These are phyloP conservation scores for Dione vanillae DNA, from an alignment of 2,888 invertebrate species.

Conservation along the genomic window DNA sequence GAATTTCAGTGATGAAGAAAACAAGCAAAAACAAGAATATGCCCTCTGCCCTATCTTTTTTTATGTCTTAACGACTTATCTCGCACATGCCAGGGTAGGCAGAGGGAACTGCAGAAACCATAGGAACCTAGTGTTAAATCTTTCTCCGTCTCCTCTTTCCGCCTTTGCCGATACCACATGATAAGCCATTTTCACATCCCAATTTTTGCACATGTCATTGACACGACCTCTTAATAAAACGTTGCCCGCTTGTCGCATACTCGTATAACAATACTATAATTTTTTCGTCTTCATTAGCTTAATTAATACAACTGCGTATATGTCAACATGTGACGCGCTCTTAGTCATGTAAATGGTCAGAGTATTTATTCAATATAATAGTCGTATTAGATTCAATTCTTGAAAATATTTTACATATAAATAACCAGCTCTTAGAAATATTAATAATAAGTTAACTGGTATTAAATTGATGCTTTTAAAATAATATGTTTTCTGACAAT, in stretches of 20 bases:
- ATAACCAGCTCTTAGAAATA: no score
- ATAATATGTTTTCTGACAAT: no score
- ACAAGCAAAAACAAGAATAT: no score
- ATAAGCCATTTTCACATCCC: background rate
- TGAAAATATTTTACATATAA: background rate
- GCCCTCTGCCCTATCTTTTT: no score
- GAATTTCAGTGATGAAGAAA: no score
- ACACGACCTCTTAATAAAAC: background rate
- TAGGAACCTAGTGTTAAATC: no score
- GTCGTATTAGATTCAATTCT: background rate
- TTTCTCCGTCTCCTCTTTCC: no score
- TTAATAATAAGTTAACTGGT: no score
- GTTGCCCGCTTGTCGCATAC: background rate
- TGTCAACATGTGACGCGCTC: background rate
- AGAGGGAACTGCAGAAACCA: no score
- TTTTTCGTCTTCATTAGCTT: conserved; percentile 3
- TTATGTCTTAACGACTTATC: no score
- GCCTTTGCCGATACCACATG: background rate
- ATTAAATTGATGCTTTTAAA: no score
- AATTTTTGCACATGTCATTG: background rate
- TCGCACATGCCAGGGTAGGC: no score
- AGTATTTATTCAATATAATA: background rate
- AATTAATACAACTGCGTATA: conserved; percentile 8
- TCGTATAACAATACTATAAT: background rate
- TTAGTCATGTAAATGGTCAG: background rate